Evolutionary conservation across 92 coral and sea anemone species (phyloP).

Genomic region (Anthopleura xanthogrammica): DNA sequence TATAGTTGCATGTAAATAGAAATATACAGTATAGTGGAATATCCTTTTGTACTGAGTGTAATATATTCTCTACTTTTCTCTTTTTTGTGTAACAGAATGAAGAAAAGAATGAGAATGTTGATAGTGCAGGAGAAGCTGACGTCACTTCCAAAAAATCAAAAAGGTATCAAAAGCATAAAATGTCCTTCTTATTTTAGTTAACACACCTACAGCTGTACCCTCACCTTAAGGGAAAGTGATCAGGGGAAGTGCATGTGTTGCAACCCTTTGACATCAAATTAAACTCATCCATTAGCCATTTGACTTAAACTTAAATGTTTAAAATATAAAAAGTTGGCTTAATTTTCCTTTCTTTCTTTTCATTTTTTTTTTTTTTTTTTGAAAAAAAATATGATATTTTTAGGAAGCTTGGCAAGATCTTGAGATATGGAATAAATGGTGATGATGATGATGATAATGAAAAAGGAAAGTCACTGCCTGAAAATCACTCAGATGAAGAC

Average conservation of each 20-base stretch:
- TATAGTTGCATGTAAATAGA: too few relatives aligned
- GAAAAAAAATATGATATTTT: too few relatives aligned
- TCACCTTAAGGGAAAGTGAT: too few relatives aligned
- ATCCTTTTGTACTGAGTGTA: not conserved
- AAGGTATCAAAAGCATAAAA: slow-evolving; percentile 2
- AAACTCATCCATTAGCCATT: too few relatives aligned
- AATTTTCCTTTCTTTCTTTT: not conserved
- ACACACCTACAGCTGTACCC: not conserved
- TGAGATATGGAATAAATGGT: not conserved
- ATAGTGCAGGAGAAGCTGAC: slow-evolving; percentile 12
- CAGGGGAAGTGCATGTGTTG: too few relatives aligned
- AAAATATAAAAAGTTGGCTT: not conserved
- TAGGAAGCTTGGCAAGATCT: slow-evolving; percentile 28
- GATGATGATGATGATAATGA: not conserved
- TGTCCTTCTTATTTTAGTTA: not conserved
- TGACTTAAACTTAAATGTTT: too few relatives aligned
- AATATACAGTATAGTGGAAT: not conserved
- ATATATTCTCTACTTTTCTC: not conserved
- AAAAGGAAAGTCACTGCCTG: not conserved
- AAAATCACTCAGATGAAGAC: not conserved
- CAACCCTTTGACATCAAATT: too few relatives aligned
- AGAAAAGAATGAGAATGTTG: slow-evolving; percentile 14
- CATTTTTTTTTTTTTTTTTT: not conserved
- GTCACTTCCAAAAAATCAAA: slow-evolving; percentile 11
- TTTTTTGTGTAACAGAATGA: slow-evolving; percentile 9